Conservation (phyloP, 2,113 vertebrate genomes). For the Rissa tridactyla region DNA sequence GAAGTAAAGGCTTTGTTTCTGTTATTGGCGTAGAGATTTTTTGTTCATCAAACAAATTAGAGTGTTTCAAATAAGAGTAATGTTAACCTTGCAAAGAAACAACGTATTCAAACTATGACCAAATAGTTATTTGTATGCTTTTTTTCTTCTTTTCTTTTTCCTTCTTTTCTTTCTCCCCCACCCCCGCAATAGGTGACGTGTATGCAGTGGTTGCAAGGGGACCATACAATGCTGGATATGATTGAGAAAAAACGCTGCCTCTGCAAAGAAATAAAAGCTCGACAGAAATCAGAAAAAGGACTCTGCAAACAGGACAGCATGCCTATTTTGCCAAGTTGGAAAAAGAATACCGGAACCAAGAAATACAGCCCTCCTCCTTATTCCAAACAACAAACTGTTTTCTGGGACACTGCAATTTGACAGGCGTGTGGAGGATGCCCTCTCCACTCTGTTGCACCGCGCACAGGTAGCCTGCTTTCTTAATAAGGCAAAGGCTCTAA, state of each 20-base stretch:
- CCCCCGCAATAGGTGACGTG: conserved; percentile 77
- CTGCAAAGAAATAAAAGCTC: conserved; percentile 94
- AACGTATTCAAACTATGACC: background rate
- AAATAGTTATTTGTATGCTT: conserved; percentile 14
- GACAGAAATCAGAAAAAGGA: conserved; percentile 90
- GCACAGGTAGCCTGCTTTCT: conserved; percentile 49
- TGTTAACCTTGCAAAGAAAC: background rate
- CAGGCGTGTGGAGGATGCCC: background rate
- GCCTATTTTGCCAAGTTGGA: conserved; percentile 95
- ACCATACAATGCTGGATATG: conserved; percentile 96
- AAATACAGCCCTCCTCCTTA: conserved; percentile 93
- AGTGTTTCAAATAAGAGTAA: background rate
- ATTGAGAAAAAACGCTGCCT: conserved; percentile 95
- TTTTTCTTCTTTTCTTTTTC: background rate
- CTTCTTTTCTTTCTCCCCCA: background rate
- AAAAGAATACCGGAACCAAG: conserved; percentile 86
- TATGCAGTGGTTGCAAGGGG: conserved; percentile 92
- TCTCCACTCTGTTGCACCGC: background rate
- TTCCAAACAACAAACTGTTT: conserved; percentile 88
- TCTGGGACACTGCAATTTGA: conserved; percentile 98
- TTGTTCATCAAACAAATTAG: background rate
- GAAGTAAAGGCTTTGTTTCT: background rate
- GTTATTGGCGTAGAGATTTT: background rate
- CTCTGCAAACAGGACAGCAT: conserved; percentile 97
- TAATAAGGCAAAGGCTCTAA: conserved; percentile 46